Base-by-base conservation (phyloP, 2,113 vertebrate genomes). In the Atherinomorus stipes region DNA sequence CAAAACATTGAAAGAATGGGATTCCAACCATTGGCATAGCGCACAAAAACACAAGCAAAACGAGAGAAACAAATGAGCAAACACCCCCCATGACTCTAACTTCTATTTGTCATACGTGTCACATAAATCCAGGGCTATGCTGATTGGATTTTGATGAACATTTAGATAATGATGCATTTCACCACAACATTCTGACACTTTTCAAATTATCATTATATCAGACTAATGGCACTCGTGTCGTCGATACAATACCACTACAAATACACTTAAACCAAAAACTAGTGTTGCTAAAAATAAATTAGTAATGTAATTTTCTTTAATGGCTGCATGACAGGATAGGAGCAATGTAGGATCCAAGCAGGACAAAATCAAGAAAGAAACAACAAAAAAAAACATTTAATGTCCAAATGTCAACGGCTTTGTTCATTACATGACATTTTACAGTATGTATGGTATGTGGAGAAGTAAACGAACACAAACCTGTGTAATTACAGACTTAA, bases 101-200 rank as follows among this genome's bases (percentile, higher is more conserved):
- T 64, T 80, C 75, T 84, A 87, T 86, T 86, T 81, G 77, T 90
- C 88, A 88, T 56, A 87, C 83, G 81, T 88, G 86, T 82, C 84
- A 88, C 59, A 85, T 40, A 72, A 75, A 77, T 75, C 53, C 57
- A 74, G 66, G 60, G 65, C 52, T 64, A 42, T 80, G 74, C 65
- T 90, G 86, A 86, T 86, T 78, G 74, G 71, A 81, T 85, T 83
- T 80, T 85, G 77, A 85, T 88, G 80, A 64, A 90, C 74, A 63
- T 70, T 52, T 34, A 47, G 54, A 83, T 90, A 90, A 88, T 85
- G 81, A 84, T 58, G 60, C 63, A 49, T 80, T 23, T 80, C 80
- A 26, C 54, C 25, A 69, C 59, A 65, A 71, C 31, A 34, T 69
- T 74, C 25, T 62, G 69, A 6, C 37, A 54, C 54, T 67, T 76